Conservation (phyloP, 53 echinoderm and acorn worm species). For the Holothuria leucospilota region DNA sequence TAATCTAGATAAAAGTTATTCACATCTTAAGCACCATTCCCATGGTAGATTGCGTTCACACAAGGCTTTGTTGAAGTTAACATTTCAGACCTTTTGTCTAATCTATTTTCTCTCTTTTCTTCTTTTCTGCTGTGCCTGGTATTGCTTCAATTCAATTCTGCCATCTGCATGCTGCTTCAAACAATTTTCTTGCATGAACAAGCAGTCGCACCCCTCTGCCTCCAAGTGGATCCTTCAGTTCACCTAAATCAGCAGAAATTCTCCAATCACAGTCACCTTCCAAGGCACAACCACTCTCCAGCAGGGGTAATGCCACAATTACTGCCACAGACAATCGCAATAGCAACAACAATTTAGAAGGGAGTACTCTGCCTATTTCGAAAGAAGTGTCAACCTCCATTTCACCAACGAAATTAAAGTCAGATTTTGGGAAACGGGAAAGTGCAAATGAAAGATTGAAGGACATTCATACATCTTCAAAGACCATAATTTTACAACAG, state of each 20-base stretch:
- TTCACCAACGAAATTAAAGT: not conserved
- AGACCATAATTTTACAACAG: conserved; percentile 9
- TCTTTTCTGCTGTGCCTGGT: conserved; percentile 26
- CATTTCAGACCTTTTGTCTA: no score
- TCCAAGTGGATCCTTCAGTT: not conserved
- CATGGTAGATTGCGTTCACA: no score
- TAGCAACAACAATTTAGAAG: conserved; percentile 17
- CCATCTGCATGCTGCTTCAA: conserved; percentile 28
- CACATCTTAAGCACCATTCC: no score
- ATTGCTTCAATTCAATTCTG: not conserved
- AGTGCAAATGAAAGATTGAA: conserved; percentile 2
- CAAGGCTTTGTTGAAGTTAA: no score
- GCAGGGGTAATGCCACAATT: not conserved
- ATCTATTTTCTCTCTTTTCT: conserved; percentile 5
- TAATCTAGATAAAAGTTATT: no score
- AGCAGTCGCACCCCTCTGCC: conserved; percentile 1
- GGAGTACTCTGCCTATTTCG: no score
- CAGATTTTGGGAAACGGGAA: not conserved
- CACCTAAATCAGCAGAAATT: not conserved
- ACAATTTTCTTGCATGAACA: not conserved
- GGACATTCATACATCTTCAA: conserved; percentile 18
- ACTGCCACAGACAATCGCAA: not conserved
- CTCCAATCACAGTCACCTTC: not conserved
- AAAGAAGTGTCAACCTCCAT: not conserved
- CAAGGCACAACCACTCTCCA: not conserved